These are phyloP conservation scores for Tapirus indicus DNA, from an alignment of 2,797 vertebrate genomes.

Conservation along the genomic window DNA sequence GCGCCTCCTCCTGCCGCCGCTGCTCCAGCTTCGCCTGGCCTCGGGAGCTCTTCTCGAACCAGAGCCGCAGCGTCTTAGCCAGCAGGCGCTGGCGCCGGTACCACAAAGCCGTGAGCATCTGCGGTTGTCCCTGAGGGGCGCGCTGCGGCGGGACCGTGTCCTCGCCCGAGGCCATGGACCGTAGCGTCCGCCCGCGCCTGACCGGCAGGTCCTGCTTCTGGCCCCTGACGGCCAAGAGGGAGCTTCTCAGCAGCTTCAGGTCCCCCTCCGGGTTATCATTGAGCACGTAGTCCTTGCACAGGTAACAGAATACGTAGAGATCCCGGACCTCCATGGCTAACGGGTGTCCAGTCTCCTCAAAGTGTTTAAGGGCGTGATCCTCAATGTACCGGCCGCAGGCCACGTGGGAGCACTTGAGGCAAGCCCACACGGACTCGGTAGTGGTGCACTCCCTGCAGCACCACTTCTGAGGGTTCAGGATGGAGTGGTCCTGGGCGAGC, in stretches of 20 bases:
- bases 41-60: constrained; percentile 91
- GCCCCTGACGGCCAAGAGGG: constrained; percentile 94
- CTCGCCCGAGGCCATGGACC: constrained; percentile 91
- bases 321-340: constrained; percentile 98
- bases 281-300: constrained; percentile 97
- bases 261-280: constrained; percentile 99
- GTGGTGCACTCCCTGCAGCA: constrained; percentile 95
- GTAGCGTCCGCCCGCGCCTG: constrained; percentile 92
- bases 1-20: constrained; percentile 90
- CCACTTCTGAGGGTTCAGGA: constrained; percentile 99
- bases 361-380: constrained; percentile 97
- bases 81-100: constrained; percentile 95
- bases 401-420: constrained; percentile 98
- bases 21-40: constrained; percentile 91
- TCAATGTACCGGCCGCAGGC: constrained; percentile 97
- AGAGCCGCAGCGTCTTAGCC: constrained; percentile 90
- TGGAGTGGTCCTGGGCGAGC: constrained; percentile 98
- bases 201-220: constrained; percentile 84
- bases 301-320: constrained; percentile 97
- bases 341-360: constrained; percentile 94
- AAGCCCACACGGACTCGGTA: constrained; percentile 98
- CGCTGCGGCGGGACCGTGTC: constrained; percentile 82
- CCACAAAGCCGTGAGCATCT: constrained; percentile 95
- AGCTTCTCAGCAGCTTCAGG: constrained; percentile 96
- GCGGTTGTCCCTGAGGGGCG: constrained; percentile 90